phyloP scores from a whole-genome alignment of 2,888 invertebrate genomes.

The Andrena camellia region DNA sequence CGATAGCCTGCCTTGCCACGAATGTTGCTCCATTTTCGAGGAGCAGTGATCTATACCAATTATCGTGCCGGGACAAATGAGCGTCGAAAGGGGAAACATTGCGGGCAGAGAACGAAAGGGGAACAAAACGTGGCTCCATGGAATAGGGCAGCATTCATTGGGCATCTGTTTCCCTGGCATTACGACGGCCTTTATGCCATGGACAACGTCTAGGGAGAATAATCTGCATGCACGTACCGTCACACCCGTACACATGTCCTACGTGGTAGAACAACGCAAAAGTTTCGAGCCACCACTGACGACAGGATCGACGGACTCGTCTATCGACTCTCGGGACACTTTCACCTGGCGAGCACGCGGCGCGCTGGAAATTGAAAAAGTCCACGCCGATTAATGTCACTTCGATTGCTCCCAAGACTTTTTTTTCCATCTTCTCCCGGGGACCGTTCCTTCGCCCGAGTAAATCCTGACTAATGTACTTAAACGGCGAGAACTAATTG shows the following conservation, averaged over 20 bases:
- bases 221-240: conserved; percentile 41
- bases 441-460: neutral
- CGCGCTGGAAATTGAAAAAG: conserved; percentile 56
- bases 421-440: neutral
- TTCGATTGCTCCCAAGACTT: neutral
- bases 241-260: conserved; percentile 31
- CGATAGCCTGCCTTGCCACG: neutral
- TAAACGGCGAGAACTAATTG: neutral
- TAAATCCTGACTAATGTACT: neutral
- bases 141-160: conserved; percentile 5
- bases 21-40: neutral
- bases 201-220: conserved; percentile 25
- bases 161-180: conserved; percentile 1
- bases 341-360: conserved; percentile 20
- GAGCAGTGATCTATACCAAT: neutral
- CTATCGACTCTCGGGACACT: conserved; percentile 33
- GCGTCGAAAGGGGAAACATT: neutral
- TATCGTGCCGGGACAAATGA: conserved; percentile 13
- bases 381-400: conserved; percentile 53
- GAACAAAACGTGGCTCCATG: neutral
- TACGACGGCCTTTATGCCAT: conserved; percentile 23
- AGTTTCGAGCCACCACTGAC: conserved; percentile 29
- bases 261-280: conserved; percentile 33
- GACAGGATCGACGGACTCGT: conserved; percentile 51
- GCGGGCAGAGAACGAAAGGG: neutral